Evolutionary conservation across 1,140 invertebrate species (phyloP).

Genomic region (Gryon sp.): DNA sequence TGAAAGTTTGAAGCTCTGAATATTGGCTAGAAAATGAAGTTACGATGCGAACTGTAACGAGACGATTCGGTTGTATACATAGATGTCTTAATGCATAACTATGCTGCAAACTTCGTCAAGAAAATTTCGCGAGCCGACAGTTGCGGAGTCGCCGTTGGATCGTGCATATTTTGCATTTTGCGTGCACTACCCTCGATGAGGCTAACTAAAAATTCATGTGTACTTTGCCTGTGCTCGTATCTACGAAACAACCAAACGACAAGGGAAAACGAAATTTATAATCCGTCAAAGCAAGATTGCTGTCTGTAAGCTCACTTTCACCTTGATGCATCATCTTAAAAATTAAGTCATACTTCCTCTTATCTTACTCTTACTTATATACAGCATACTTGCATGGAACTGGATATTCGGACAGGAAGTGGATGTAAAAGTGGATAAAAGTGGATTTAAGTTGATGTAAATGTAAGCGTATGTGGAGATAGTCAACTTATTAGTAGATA

Average conservation of each 20-base stretch:
- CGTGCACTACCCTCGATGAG: constrained; percentile 56
- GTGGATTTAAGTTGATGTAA: too few relatives aligned
- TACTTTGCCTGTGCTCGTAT: constrained; percentile 45
- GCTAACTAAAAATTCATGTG: constrained; percentile 60
- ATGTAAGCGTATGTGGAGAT: too few relatives aligned
- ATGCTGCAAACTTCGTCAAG: constrained; percentile 44
- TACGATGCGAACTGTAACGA: constrained; percentile 25
- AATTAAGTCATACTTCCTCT: constrained; percentile 37
- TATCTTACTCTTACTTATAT: neutral
- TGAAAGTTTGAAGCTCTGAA: neutral
- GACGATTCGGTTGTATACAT: constrained; percentile 24
- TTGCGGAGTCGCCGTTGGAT: constrained; percentile 24
- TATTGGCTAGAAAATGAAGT: constrained; percentile 5
- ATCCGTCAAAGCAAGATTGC: constrained; percentile 51
- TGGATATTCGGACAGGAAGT: too few relatives aligned
- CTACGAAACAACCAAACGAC: constrained; percentile 29
- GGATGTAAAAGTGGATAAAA: too few relatives aligned
- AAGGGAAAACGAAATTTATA: constrained; percentile 54
- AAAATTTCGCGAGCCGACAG: constrained; percentile 42
- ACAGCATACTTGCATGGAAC: too few relatives aligned
- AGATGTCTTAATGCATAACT: constrained; percentile 46
- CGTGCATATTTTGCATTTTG: constrained; percentile 60
- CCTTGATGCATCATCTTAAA: constrained; percentile 36
- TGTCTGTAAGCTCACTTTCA: constrained; percentile 42
- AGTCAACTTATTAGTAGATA: too few relatives aligned